These are phyloP conservation scores for Pseudomyrmex gracilis DNA, from an alignment of 1,140 invertebrate species.

Conservation along the genomic window DNA sequence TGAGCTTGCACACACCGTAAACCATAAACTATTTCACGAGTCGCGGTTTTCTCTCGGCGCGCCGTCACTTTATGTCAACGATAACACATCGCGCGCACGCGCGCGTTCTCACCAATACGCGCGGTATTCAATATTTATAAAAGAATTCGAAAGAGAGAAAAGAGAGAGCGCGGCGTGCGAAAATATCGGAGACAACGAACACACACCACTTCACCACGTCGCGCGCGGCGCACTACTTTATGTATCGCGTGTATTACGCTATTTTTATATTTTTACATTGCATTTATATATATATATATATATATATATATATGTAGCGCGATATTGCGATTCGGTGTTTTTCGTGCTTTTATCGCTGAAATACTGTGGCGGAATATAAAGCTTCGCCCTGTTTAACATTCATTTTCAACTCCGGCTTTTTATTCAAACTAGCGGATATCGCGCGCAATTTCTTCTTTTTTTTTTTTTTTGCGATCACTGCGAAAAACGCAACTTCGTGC, in stretches of 20 bases:
- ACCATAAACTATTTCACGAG: slow-evolving; percentile 65
- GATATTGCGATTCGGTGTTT: slow-evolving; percentile 29
- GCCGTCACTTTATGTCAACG: slow-evolving; percentile 62
- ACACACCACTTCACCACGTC: background rate
- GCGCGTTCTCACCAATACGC: slow-evolving; percentile 30
- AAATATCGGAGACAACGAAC: slow-evolving; percentile 37
- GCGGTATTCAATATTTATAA: slow-evolving; percentile 65
- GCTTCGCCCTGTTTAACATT: slow-evolving; percentile 35
- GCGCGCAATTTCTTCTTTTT: too few species aligned
- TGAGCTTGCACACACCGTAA: slow-evolving; percentile 53
- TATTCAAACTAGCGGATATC: background rate
- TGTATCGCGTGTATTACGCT: slow-evolving; percentile 30
- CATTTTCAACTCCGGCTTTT: slow-evolving; percentile 9
- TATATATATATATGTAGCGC: slow-evolving; percentile 3
- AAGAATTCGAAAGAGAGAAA: slow-evolving; percentile 52
- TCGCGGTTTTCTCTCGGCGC: background rate
- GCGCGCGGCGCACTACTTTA: slow-evolving; percentile 1
- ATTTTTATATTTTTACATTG: slow-evolving; percentile 51
- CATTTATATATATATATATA: slow-evolving; percentile 17
- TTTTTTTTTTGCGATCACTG: background rate
- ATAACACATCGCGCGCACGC: slow-evolving; percentile 56
- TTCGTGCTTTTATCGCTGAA: background rate
- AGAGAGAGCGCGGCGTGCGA: slow-evolving; percentile 23
- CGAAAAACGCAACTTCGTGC: background rate
- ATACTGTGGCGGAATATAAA: slow-evolving; percentile 15